Base-by-base conservation (phyloP, 2,888 invertebrate species). In the Tipula unca region DNA sequence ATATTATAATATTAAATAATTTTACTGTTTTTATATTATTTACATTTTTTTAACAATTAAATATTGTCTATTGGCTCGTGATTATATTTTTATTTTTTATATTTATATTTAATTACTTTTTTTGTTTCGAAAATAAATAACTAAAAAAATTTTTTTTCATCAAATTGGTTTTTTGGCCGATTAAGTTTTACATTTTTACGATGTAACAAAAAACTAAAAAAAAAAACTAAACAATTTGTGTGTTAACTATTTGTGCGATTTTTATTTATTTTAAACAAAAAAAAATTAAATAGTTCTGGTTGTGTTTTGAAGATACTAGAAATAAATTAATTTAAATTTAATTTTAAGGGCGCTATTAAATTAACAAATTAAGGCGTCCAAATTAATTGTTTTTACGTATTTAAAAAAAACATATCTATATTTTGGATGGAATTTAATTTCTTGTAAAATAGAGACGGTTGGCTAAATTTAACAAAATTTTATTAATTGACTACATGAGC, bases 61-160 rank as follows among this genome's bases (percentile, higher is more conserved):
- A 83, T 83, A 83, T 83, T 83, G 83, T 83, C 83, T 83, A 83
- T 83, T 83, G 83, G 83, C 83, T 83, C 83, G 35, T 83, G 29
- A 83, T 83, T 83, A 32, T 32, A 83, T 83, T 83, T 83, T 32
- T 32, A 83, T 1, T 82, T 82, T 29, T 82, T 82, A n/a, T n/a
- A n/a, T n/a, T n/a, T n/a, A n/a, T n/a, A n/a, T n/a, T n/a, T n/a
- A n/a, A n/a, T n/a, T n/a, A n/a, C n/a, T 82, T 25, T 82, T 14
- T 83, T 83, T 83, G 17, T 32, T 83, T 83, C n/a, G 48, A 69
- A 69, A 54, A 13, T 69, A 69, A 69, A 69, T 69, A 69, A 69
- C 10, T 69, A 4, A 48, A 48, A 48, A 48, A 20, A 69, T 69
- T 1, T 69, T 69, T 69, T 25, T 25, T 69, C 25, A 25, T 69